Percentiles rank a stretch among this genome's conserved stretches.
These are phyloP conservation scores for Corvus cornix DNA, from an alignment of 2,113 vertebrate genomes.

Conservation along the genomic window DNA sequence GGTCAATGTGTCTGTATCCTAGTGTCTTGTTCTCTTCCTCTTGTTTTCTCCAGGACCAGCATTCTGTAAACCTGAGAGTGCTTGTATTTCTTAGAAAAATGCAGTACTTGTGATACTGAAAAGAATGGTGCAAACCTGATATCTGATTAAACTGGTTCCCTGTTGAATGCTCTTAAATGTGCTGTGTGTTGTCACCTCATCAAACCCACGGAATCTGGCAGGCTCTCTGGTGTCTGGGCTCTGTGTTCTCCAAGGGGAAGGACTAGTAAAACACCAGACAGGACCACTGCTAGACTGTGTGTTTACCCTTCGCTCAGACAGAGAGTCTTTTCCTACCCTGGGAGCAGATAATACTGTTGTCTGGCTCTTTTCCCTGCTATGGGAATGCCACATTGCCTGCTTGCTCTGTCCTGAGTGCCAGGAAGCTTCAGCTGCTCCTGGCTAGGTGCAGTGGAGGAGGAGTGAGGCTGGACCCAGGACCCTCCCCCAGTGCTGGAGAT, in stretches of 20 bases:
- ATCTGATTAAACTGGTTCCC: constrained; percentile 66
- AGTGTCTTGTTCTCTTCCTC: constrained; percentile 3
- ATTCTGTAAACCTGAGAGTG: constrained; percentile 46
- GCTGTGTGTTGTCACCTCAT: constrained; percentile 16
- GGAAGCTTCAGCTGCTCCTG: background rate
- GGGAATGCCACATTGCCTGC: background rate
- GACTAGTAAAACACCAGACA: background rate
- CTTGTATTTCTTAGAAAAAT: constrained; percentile 65
- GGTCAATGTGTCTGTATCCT: background rate
- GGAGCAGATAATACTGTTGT: background rate
- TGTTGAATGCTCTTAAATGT: constrained; percentile 31
- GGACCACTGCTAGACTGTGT: background rate
- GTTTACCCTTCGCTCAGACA: background rate
- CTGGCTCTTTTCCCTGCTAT: background rate
- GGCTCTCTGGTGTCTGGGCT: background rate
- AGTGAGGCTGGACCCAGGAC: background rate
- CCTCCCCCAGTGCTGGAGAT: background rate
- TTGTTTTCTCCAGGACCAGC: constrained; percentile 5
- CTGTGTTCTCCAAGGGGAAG: background rate
- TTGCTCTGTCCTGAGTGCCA: background rate
- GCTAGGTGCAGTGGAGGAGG: background rate
- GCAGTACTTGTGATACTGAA: constrained; percentile 55
- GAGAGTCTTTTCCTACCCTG: background rate
- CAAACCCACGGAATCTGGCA: background rate
- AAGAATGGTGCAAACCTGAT: constrained; percentile 22